Percentiles rank a stretch among this genome's conserved stretches.
These are phyloP conservation scores for Nylanderia fulva DNA, from an alignment of 1,140 invertebrate species.

Conservation along the genomic window DNA sequence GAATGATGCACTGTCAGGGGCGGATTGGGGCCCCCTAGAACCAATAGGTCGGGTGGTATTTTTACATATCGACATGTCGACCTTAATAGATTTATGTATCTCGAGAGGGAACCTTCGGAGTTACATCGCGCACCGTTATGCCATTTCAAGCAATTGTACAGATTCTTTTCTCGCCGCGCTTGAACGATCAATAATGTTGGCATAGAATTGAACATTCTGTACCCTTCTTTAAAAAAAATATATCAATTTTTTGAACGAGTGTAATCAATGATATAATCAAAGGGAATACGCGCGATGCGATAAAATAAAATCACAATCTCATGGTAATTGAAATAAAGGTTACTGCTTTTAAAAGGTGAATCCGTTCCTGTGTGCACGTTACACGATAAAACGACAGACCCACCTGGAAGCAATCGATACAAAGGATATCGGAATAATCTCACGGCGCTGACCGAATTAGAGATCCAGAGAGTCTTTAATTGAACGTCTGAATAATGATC, in stretches of 20 bases:
- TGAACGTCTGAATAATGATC: constrained; percentile 85
- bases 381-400: constrained; percentile 62
- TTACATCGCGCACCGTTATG: constrained; percentile 38
- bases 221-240: background rate
- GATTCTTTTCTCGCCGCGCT: background rate
- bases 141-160: background rate
- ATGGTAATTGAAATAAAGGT: background rate
- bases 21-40: constrained; percentile 67
- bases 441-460: constrained; percentile 82
- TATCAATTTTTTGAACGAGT: background rate
- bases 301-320: background rate
- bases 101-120: background rate
- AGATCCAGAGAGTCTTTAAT: constrained; percentile 83
- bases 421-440: constrained; percentile 83
- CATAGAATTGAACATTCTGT: background rate
- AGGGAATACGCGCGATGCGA: background rate
- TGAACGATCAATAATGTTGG: background rate
- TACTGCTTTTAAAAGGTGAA: constrained; percentile 43
- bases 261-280: background rate
- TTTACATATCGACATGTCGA: constrained; percentile 32
- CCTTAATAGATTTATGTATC: constrained; percentile 42
- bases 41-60: constrained; percentile 48
- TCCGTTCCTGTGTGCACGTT: constrained; percentile 60
- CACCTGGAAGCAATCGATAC: constrained; percentile 83
- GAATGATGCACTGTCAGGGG: constrained; percentile 67